Percentiles rank a stretch among this genome's conserved stretches.
phyloP scores from a whole-genome alignment of 1,140 invertebrate genomes.

The Leucophenga varia region DNA sequence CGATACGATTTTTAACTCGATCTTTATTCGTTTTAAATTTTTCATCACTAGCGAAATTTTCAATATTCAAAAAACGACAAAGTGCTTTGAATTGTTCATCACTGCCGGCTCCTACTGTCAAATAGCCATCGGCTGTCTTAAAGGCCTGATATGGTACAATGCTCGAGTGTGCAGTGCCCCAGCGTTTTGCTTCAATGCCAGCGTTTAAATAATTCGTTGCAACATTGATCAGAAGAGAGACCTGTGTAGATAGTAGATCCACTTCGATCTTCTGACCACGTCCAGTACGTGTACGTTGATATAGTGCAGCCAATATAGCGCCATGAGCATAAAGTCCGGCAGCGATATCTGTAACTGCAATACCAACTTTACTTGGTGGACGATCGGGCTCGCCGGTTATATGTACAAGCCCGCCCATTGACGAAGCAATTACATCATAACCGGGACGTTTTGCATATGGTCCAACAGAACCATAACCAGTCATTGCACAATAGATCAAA shows the following conservation, averaged over 20 bases:
- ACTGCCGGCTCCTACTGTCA: constrained; percentile 83
- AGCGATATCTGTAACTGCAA: constrained; percentile 89
- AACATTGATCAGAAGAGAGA: constrained; percentile 85
- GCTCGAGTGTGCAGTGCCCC: constrained; percentile 91
- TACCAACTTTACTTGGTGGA: constrained; percentile 87
- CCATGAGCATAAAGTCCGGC: constrained; percentile 94
- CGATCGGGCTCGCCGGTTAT: constrained; percentile 85
- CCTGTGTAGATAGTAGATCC: constrained; percentile 89
- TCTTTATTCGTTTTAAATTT: constrained; percentile 72
- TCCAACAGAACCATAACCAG: constrained; percentile 86
- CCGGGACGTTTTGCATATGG: constrained; percentile 85
- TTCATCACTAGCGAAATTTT: constrained; percentile 64
- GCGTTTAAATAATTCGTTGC: constrained; percentile 90
- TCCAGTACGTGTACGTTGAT: constrained; percentile 76
- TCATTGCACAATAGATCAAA: constrained; percentile 92
- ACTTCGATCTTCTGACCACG: constrained; percentile 91
- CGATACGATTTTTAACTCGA: constrained; percentile 75
- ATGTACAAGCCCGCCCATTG: constrained; percentile 84
- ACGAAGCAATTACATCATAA: constrained; percentile 94
- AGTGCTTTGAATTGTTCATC: constrained; percentile 75
- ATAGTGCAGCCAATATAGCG: constrained; percentile 89
- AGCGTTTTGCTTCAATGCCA: constrained; percentile 71
- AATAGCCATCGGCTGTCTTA: constrained; percentile 75
- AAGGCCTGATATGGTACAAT: constrained; percentile 94
- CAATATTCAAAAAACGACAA: constrained; percentile 65